Evolutionary conservation across 2,797 vertebrate species (phyloP).

Genomic region (Aulostomus chinensis): DNA sequence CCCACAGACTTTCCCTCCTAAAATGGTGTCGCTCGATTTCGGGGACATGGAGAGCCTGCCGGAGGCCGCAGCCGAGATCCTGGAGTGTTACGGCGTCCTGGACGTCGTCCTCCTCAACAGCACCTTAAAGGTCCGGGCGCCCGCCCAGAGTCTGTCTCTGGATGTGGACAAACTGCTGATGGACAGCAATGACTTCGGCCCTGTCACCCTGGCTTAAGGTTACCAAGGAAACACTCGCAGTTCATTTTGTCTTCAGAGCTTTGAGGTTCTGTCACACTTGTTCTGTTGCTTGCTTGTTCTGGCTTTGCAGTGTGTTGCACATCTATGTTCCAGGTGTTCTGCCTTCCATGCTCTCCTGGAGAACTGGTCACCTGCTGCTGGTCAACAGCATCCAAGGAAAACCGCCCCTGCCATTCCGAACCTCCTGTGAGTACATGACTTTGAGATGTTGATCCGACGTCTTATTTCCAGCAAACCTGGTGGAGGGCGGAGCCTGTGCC

Average conservation of each 20-base stretch:
- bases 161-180: conserved; percentile 92
- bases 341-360: conserved; percentile 91
- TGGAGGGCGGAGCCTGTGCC: too few species aligned
- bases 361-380: conserved; percentile 89
- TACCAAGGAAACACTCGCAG: not conserved
- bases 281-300: too few species aligned
- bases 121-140: conserved; percentile 90
- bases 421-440: conserved; percentile 86
- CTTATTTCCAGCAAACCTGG: too few species aligned
- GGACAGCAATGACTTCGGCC: conserved; percentile 96
- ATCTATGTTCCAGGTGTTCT: conserved; percentile 82
- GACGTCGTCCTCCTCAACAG: conserved; percentile 91
- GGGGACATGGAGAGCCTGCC: conserved; percentile 84
- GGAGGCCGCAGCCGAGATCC: conserved; percentile 85
- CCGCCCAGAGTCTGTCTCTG: conserved; percentile 87
- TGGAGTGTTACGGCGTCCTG: conserved; percentile 91
- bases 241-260: not conserved
- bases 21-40: conserved; percentile 90
- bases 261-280: not conserved
- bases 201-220: conserved; percentile 93
- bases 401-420: conserved; percentile 89
- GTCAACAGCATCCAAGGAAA: conserved; percentile 94
- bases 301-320: too few species aligned
- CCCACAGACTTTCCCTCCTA: conserved; percentile 89
- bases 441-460: too few species aligned